Percentiles rank a stretch among this genome's conserved stretches.
Conservation (phyloP, 2,797 vertebrate genomes). For the Oreochromis mossambicus region DNA sequence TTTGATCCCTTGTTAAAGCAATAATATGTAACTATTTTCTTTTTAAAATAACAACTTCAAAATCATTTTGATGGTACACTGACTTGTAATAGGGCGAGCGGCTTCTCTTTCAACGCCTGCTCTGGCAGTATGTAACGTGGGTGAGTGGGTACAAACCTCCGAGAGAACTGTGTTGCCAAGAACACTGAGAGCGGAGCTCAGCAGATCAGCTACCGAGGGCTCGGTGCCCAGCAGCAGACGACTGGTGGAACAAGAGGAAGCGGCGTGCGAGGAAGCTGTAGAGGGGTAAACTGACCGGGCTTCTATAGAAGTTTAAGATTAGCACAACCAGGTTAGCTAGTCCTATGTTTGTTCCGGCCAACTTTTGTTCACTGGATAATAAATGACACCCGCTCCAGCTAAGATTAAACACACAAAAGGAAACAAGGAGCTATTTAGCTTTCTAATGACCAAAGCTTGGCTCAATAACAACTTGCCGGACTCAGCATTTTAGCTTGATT, state of each 20-base stretch:
- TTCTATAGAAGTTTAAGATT: not conserved
- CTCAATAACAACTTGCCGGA: not conserved
- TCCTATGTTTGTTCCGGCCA: rapidly evolving
- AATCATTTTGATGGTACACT: not conserved
- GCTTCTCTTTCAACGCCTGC: not conserved
- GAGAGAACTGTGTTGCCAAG: not conserved
- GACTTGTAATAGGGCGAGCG: not conserved
- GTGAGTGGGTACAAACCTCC: not conserved
- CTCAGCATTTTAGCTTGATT: not conserved
- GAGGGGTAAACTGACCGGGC: not conserved
- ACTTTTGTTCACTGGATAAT: not conserved
- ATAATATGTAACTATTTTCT: not conserved
- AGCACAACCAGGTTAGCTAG: not conserved
- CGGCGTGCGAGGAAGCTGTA: not conserved
- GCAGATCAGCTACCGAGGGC: not conserved
- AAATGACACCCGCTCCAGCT: not conserved
- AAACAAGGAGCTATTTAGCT: not conserved
- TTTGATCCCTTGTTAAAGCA: not conserved
- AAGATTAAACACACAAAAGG: not conserved
- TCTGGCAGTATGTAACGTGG: not conserved
- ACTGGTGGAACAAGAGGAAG: not conserved
- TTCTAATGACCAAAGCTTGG: not conserved
- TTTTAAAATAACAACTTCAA: not conserved
- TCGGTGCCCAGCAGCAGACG: not conserved
- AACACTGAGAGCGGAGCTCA: not conserved